A percentile compares a stretch with the other conserved stretches of the same genome.
phyloP scores from a whole-genome alignment of 2,888 invertebrate species.

The Stenodera caucasica region DNA sequence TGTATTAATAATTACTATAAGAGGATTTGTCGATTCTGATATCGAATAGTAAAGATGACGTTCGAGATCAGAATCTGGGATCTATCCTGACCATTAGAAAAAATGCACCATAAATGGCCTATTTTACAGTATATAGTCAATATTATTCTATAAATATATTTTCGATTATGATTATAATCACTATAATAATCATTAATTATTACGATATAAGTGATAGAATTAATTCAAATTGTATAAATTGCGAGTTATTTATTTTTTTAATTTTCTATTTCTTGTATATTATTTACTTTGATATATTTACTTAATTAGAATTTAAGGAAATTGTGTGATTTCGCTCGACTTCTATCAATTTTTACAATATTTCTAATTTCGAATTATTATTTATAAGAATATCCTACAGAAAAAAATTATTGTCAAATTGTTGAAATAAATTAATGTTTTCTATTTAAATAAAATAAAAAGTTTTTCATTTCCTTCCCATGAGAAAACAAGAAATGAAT shows the following conservation, averaged over 20 bases:
- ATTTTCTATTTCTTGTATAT: neutral
- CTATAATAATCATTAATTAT: too few relatives aligned
- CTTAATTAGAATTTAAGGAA: neutral
- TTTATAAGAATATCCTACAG: neutral
- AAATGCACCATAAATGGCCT: too few relatives aligned
- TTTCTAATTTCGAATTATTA: neutral
- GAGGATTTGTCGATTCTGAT: too few relatives aligned
- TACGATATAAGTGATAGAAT: too few relatives aligned
- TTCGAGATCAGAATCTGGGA: too few relatives aligned
- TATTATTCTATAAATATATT: too few relatives aligned
- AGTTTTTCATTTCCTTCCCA: too few relatives aligned
- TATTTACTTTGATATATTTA: neutral
- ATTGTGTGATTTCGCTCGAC: neutral
- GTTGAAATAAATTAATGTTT: constrained; percentile 8
- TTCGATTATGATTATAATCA: too few relatives aligned
- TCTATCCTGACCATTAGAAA: too few relatives aligned
- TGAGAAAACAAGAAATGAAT: too few relatives aligned
- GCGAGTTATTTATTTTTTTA: neutral
- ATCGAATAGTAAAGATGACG: too few relatives aligned
- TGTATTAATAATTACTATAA: too few relatives aligned
- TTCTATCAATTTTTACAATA: neutral
- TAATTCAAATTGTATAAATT: neutral
- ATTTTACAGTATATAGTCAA: neutral
- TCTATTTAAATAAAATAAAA: neutral
- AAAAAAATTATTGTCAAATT: neutral